Evolutionary conservation across 2,888 invertebrate genomes (phyloP), one percentile per base, ranked within the genome.

Genomic region (Netelia inedita): DNA sequence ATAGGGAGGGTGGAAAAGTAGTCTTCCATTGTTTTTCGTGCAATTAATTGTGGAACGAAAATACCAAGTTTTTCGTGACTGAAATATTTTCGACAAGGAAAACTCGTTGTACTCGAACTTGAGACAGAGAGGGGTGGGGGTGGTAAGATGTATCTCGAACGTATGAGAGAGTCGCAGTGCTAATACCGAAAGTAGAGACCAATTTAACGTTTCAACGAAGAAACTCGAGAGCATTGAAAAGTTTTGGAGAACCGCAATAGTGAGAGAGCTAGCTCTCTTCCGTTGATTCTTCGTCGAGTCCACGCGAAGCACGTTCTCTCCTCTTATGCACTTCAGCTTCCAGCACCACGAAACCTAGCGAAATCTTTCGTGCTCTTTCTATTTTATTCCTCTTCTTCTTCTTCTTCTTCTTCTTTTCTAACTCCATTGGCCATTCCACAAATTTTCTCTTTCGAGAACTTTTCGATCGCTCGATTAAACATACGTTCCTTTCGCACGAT

Each of bases 191-290:
- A 50, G 75, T 19, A 19, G 61, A 43, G 61, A 68, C 53, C 61
- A 55, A 79, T 83, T 74, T 19, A 83, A 63, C 78, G 73, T 83
- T 83, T 74, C 79, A 65, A 23, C 63, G 79, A 65, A 83, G 73
- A 55, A 74, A 74, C 74, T 61, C 53, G 35, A 66, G 76, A 21
- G 57, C 46, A 59, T 57, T 72, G 59, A 65, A 76, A 76, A 82
- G 43, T 75, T 82, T 75, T 46, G 41, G 68, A 74, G 28, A 69
- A 73, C 41, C 28, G 65, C 41, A 46, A 14, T 3, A 21, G 59
- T 1, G 57, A 28, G 53, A 41, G 57, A 8, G 10, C 53, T 57
- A 8, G 10, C 53, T 57, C 19, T 43, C 41, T 28, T 61, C 53
- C 59, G 66, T 41, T 41, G 28, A 41, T 66, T 73, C 35, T 73